Conservation (phyloP, 2,888 invertebrate species). For the Rotaria magnacalcarata region DNA sequence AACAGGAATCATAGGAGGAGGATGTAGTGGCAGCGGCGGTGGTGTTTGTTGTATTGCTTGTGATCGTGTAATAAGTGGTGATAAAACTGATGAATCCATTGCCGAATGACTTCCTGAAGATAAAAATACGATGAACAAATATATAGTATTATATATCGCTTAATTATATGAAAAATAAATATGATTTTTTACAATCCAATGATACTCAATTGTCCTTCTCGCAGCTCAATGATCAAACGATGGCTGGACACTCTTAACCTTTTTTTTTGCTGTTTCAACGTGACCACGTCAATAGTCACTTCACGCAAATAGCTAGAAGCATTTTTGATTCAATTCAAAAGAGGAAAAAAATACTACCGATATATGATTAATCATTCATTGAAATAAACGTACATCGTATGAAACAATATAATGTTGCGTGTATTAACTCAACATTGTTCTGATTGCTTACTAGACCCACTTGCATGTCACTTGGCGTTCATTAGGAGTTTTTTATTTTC, state of each 20-base stretch:
- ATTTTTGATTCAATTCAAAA: neutral
- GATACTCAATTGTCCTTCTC: constrained; percentile 1
- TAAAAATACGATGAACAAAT: neutral
- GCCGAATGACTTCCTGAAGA: neutral
- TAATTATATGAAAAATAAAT: neutral
- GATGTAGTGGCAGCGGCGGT: neutral
- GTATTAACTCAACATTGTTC: constrained; percentile 20
- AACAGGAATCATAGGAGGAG: neutral
- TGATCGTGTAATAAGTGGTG: neutral
- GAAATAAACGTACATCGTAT: neutral
- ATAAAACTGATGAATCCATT: neutral
- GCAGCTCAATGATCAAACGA: neutral
- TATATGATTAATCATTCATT: constrained; percentile 26
- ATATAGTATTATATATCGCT: neutral
- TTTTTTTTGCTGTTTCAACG: neutral
- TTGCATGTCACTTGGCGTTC: constrained; percentile 20
- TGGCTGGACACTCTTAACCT: constrained; percentile 29
- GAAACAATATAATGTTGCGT: neutral
- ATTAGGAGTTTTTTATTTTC: neutral
- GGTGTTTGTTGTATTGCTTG: neutral
- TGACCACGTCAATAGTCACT: constrained; percentile 26
- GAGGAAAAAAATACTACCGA: neutral
- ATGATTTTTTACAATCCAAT: neutral
- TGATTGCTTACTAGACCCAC: constrained; percentile 14
- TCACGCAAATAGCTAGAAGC: constrained; percentile 9